Evolutionary conservation across 1,140 invertebrate genomes (phyloP).

Genomic region (Lepidotrigona ventralis): DNA sequence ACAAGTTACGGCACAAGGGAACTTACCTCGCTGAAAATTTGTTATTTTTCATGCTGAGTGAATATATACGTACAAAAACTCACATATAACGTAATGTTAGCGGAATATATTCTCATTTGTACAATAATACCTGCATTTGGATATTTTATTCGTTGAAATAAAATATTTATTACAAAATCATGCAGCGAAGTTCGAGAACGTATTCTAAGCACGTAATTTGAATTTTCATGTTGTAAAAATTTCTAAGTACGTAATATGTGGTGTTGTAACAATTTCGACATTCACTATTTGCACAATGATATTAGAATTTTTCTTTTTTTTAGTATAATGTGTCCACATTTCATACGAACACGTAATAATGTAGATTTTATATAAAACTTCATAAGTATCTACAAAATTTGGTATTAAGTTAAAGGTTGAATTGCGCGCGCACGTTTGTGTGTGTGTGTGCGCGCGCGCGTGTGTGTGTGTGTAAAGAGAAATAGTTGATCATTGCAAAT

Average conservation of each 20-base stretch:
- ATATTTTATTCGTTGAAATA: slow-evolving; percentile 1
- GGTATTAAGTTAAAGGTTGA: too few relatives aligned
- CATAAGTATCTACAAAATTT: not conserved
- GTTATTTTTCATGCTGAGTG: slow-evolving; percentile 21
- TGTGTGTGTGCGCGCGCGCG: not conserved
- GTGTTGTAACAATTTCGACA: not conserved
- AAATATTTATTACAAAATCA: slow-evolving; percentile 10
- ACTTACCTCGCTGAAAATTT: slow-evolving; percentile 62
- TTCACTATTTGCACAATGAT: not conserved
- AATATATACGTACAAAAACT: slow-evolving; percentile 19
- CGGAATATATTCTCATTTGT: slow-evolving; percentile 2
- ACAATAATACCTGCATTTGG: not conserved
- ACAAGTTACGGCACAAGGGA: slow-evolving; percentile 29
- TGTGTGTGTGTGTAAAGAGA: not conserved
- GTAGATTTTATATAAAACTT: slow-evolving; percentile 11
- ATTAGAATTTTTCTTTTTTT: not conserved
- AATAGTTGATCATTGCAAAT: not conserved
- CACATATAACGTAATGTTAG: slow-evolving; percentile 1
- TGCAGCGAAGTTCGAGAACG: not conserved
- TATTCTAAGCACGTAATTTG: not conserved
- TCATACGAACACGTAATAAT: not conserved
- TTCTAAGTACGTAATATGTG: not conserved
- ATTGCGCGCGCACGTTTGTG: too few relatives aligned
- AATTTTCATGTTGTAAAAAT: not conserved
- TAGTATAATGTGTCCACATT: not conserved